Percentiles rank a stretch among this genome's conserved stretches.
These are phyloP conservation scores for Ahaetulla prasina DNA, from an alignment of 2,113 vertebrate species.

Conservation along the genomic window DNA sequence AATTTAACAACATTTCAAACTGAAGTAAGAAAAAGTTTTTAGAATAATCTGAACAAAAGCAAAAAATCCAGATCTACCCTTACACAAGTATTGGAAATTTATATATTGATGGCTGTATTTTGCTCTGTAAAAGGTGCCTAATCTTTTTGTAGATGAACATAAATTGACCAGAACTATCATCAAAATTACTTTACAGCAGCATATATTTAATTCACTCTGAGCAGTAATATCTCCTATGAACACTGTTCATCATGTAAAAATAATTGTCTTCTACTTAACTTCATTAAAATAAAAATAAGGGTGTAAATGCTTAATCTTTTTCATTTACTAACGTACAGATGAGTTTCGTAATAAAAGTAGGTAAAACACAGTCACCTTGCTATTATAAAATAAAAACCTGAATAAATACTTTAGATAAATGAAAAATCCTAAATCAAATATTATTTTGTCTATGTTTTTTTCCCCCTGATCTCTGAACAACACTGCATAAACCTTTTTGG, in stretches of 20 bases:
- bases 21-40: background rate
- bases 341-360: too few species aligned
- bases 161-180: too few species aligned
- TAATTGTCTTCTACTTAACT: background rate
- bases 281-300: background rate
- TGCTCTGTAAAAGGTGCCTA: background rate
- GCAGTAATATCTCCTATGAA: background rate
- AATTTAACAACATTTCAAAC: background rate
- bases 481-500: background rate
- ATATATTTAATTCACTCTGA: background rate
- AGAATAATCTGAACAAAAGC: background rate
- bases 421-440: background rate
- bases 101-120: background rate
- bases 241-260: background rate
- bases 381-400: background rate
- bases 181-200: background rate
- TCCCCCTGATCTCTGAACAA: background rate
- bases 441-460: background rate
- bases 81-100: background rate
- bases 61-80: background rate
- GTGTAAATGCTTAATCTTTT: background rate
- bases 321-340: background rate
- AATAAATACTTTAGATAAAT: background rate
- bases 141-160: background rate
- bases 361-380: background rate